These are phyloP conservation scores for Globia sparganii DNA, from an alignment of 2,888 invertebrate species.

Conservation along the genomic window DNA sequence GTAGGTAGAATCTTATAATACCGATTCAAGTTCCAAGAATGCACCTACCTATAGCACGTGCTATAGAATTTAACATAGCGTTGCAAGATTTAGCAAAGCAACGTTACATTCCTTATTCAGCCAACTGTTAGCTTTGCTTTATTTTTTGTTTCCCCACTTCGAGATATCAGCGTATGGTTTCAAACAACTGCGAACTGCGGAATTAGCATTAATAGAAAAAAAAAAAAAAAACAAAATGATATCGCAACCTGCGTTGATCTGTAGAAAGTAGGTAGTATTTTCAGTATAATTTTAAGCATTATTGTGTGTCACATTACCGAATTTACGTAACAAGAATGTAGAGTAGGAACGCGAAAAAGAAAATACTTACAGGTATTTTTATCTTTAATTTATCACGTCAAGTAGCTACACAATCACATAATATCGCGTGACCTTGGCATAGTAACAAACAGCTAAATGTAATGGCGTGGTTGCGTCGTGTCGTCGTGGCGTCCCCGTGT, in stretches of 20 bases:
- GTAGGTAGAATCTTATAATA: not conserved
- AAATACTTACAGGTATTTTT: slow-evolving; percentile 67
- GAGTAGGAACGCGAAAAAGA: slow-evolving; percentile 47
- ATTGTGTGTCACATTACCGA: slow-evolving; percentile 48
- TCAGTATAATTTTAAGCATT: slow-evolving; percentile 18
- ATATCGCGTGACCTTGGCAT: slow-evolving; percentile 83
- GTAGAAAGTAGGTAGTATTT: slow-evolving; percentile 2
- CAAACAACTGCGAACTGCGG: slow-evolving; percentile 27
- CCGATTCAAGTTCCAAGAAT: slow-evolving; percentile 6
- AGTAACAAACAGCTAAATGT: slow-evolving; percentile 75
- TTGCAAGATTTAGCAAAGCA: slow-evolving; percentile 24
- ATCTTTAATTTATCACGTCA: slow-evolving; percentile 76
- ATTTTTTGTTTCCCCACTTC: slow-evolving; percentile 25
- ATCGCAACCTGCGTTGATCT: slow-evolving; percentile 28
- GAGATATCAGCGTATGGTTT: slow-evolving; percentile 19
- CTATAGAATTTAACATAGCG: slow-evolving; percentile 15
- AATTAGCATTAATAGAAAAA: slow-evolving; percentile 45
- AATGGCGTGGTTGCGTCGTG: slow-evolving; percentile 65
- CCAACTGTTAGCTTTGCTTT: slow-evolving; percentile 11
- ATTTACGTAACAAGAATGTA: slow-evolving; percentile 53
- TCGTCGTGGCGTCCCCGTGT: slow-evolving; percentile 68
- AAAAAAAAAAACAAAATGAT: no score
- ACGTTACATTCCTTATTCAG: slow-evolving; percentile 33
- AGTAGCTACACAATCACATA: slow-evolving; percentile 78
- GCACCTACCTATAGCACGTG: not conserved